Evolutionary conservation across 2,113 vertebrate species (phyloP), one percentile per base, ranked within the genome.

Genomic region (Indicator maculatus): DNA sequence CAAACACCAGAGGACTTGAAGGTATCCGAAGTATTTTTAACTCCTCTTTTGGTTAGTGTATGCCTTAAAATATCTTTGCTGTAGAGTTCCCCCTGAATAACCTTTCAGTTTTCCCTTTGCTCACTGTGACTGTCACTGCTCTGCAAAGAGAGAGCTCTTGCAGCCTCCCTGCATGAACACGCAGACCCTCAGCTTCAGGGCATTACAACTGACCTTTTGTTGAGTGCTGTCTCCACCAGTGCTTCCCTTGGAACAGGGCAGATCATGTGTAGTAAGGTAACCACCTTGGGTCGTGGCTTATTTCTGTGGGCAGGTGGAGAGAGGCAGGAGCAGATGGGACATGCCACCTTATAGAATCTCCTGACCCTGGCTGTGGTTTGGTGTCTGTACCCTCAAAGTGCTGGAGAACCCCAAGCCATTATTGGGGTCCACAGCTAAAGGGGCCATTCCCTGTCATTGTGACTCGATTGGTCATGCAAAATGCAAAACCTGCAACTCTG

Each of bases 311-410:
- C 1, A 2, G 11, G 65, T 58, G 21, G 64, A 73, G 52, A 23
- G 72, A 61, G 39, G 11, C 11, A 7, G 33, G 33, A 55, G 28
- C 45, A 79, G 71, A 8, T 69, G 76, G 26, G 50, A 28, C 59
- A 0, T 0, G 2, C 20, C 9, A 9, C 41, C 10, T 63, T 14
- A 3, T 0, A 17, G 38, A 78, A 20, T 44, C 26, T 88, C 11
- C 26, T 1, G 21, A 27, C 2, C 16, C 47, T 72, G 33, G 8
- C 44, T 47, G 2, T 28, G 41, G n/a, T 61, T 60, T 50, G 41
- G 20, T 85, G 61, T 20, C 30, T 8, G 27, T 20, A 39, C 47
- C n/a, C 5, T 2, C 28, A 8, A 31, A 70, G 28, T 50, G 12
- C 50, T 58, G 56, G 31, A 31, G n/a, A 11, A 52, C 44, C 59